Evolutionary conservation across 2,797 vertebrate genomes (phyloP).

Genomic region (Melanotaenia parkinsoni): DNA sequence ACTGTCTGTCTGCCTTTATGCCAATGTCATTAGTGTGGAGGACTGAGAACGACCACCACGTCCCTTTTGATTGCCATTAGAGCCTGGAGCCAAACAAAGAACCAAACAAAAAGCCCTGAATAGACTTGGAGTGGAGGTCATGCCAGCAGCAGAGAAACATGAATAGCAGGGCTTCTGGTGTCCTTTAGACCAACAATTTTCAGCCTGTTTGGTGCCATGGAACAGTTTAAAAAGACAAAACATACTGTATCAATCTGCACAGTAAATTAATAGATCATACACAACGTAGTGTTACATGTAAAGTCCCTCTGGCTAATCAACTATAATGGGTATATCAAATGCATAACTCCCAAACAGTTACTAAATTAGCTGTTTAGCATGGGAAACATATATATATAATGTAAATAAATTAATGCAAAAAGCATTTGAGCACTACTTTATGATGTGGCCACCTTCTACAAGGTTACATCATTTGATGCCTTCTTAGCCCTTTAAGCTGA

Average conservation of each 20-base stretch:
- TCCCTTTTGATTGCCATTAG: constrained; percentile 79
- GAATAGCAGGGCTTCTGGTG: constrained; percentile 55
- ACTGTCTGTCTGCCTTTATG: constrained; percentile 69
- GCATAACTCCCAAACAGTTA: constrained; percentile 12
- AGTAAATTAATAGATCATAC: constrained; percentile 67
- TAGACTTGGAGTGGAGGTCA: constrained; percentile 76
- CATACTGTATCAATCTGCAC: constrained; percentile 65
- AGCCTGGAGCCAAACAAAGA: constrained; percentile 73
- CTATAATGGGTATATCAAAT: constrained; percentile 47
- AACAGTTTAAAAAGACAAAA: constrained; percentile 56
- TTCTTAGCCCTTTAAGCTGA: constrained; percentile 2
- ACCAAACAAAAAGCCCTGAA: constrained; percentile 70
- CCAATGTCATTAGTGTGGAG: constrained; percentile 80
- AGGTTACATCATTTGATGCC: not conserved
- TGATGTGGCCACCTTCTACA: not conserved
- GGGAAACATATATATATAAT: not conserved
- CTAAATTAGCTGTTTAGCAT: constrained; percentile 30
- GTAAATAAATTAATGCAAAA: too few relatives aligned
- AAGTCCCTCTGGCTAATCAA: constrained; percentile 44
- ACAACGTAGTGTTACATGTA: constrained; percentile 36
- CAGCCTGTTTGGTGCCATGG: constrained; percentile 56
- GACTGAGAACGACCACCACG: constrained; percentile 71
- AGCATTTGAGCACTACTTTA: too few relatives aligned
- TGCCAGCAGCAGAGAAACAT: constrained; percentile 65
- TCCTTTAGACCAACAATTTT: constrained; percentile 57